Percentiles rank a stretch among this genome's conserved stretches.
Conservation (phyloP, 2,888 invertebrate genomes). For the Drosophila niveifrons region DNA sequence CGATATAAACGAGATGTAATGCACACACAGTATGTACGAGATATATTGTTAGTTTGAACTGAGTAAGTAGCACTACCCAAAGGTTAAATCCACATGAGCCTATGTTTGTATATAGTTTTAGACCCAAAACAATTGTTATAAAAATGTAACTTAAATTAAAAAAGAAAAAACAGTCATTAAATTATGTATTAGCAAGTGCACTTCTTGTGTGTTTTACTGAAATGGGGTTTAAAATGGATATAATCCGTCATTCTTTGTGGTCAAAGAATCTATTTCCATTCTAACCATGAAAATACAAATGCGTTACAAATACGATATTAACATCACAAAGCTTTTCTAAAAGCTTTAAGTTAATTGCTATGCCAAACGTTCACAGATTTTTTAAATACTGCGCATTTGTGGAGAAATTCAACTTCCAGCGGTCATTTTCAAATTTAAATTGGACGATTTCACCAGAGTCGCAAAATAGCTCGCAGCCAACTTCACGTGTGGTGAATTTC, state of each 20-base stretch:
- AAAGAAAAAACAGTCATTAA: slow-evolving; percentile 66
- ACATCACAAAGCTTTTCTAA: too few relatives aligned
- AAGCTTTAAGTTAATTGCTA: too few relatives aligned
- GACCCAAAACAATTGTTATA: slow-evolving; percentile 71
- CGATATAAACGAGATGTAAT: slow-evolving; percentile 47
- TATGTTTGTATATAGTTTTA: slow-evolving; percentile 79
- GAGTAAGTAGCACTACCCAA: slow-evolving; percentile 57
- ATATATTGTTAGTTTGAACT: slow-evolving; percentile 64
- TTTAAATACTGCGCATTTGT: neutral
- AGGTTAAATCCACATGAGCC: slow-evolving; percentile 62
- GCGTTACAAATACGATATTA: too few relatives aligned
- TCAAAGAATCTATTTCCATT: too few relatives aligned
- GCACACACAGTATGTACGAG: slow-evolving; percentile 27
- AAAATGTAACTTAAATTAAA: slow-evolving; percentile 74
- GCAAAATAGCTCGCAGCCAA: slow-evolving; percentile 8
- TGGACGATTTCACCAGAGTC: neutral
- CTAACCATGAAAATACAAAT: too few relatives aligned
- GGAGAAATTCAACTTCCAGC: neutral
- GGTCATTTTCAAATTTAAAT: neutral
- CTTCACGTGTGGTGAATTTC: neutral
- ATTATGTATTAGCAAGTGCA: slow-evolving; percentile 75
- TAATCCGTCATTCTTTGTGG: neutral
- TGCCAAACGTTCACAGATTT: too few relatives aligned
- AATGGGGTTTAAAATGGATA: neutral
- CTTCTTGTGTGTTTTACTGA: slow-evolving; percentile 15